Conservation (phyloP, 1,140 invertebrate species). For the Cotesia chilonis region DNA sequence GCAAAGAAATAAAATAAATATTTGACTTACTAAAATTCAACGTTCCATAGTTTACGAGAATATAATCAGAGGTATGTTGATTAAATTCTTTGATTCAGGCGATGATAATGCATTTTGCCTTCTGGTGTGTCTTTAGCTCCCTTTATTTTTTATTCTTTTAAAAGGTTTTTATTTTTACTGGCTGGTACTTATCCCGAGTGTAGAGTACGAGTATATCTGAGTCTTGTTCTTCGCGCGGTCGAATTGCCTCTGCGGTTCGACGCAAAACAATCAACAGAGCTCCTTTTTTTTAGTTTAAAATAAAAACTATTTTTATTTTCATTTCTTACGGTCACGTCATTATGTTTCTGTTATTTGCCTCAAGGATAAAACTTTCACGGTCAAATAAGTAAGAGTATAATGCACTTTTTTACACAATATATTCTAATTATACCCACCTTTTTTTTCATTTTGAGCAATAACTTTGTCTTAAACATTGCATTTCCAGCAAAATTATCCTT, state of each 20-base stretch:
- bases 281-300: neutral
- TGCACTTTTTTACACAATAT: conserved; percentile 5
- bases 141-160: no score
- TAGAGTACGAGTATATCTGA: neutral
- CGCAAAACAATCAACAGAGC: conserved; percentile 37
- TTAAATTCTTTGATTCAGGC: conserved; percentile 23
- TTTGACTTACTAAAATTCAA: neutral
- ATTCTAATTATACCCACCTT: neutral
- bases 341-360: conserved; percentile 5
- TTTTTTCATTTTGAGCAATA: no score
- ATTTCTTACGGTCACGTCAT: conserved; percentile 24
- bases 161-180: neutral
- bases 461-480: neutral
- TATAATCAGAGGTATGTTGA: conserved; percentile 1
- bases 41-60: neutral
- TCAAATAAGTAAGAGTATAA: conserved; percentile 14
- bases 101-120: conserved; percentile 21
- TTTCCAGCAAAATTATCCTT: no score
- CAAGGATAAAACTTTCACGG: conserved; percentile 19
- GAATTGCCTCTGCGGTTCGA: conserved; percentile 30
- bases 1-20: no score
- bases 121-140: conserved; percentile 10
- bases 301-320: neutral
- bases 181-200: neutral
- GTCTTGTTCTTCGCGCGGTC: conserved; percentile 27